phyloP scores from a whole-genome alignment of 2,888 invertebrate genomes.

The Busseola fusca region DNA sequence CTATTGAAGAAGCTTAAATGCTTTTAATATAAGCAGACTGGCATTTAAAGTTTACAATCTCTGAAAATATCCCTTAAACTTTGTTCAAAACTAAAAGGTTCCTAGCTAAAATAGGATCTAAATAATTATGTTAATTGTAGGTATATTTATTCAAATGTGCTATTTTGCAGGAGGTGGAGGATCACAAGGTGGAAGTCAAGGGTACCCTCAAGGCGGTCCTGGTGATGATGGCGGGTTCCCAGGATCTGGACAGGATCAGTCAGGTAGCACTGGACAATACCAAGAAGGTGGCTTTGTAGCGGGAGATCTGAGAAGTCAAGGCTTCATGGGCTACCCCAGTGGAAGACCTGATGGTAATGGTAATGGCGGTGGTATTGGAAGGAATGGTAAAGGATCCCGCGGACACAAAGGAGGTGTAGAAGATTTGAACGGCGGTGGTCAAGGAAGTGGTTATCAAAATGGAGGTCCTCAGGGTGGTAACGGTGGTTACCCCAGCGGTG shows the following conservation, averaged over 20 bases:
- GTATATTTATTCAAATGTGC: not conserved
- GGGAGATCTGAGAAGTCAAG: slow-evolving; percentile 48
- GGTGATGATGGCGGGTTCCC: slow-evolving; percentile 64
- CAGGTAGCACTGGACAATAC: slow-evolving; percentile 55
- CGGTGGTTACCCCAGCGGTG: slow-evolving; percentile 58
- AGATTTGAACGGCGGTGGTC: slow-evolving; percentile 45
- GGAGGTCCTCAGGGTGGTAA: slow-evolving; percentile 51
- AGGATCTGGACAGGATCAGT: slow-evolving; percentile 61
- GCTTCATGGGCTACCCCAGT: slow-evolving; percentile 66
- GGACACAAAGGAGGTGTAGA: slow-evolving; percentile 41
- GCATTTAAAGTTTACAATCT: slow-evolving; percentile 1
- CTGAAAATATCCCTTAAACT: not conserved
- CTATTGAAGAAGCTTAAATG: not conserved
- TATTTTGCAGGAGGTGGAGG: slow-evolving; percentile 54
- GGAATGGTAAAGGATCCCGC: slow-evolving; percentile 24
- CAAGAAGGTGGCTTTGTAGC: slow-evolving; percentile 64
- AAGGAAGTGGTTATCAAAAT: slow-evolving; percentile 49
- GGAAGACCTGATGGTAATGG: slow-evolving; percentile 65
- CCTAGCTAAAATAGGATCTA: not conserved
- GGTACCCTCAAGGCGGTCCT: slow-evolving; percentile 67
- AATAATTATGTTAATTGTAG: not conserved
- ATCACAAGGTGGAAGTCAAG: slow-evolving; percentile 67
- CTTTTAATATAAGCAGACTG: not conserved
- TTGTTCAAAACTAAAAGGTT: not conserved
- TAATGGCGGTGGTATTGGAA: slow-evolving; percentile 57